A percentile compares a stretch with the other conserved stretches of the same genome.
These are phyloP conservation scores for Dione vanillae DNA, from an alignment of 2,888 invertebrate genomes.

Conservation along the genomic window DNA sequence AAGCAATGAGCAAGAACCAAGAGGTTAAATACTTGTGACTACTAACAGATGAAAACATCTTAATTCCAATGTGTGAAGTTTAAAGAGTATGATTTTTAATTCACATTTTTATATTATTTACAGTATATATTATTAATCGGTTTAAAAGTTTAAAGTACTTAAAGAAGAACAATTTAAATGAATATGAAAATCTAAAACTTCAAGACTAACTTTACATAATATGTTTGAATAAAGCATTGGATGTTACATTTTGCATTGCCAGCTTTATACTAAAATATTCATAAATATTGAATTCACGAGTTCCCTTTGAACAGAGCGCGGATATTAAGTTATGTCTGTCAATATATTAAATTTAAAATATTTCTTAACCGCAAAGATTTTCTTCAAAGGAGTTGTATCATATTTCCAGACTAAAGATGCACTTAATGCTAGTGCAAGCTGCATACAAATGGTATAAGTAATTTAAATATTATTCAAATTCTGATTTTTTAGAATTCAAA, in stretches of 20 bases:
- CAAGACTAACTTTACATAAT: too few relatives aligned
- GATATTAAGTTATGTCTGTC: slow-evolving; percentile 25
- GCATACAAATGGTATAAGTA: slow-evolving; percentile 5
- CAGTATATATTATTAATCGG: too few relatives aligned
- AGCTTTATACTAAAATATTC: slow-evolving; percentile 19
- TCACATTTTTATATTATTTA: too few relatives aligned
- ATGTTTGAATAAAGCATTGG: not conserved
- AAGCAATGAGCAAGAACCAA: too few relatives aligned
- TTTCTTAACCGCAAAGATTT: slow-evolving; percentile 35
- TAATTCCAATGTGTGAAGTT: too few relatives aligned
- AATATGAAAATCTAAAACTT: too few relatives aligned
- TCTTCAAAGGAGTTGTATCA: slow-evolving; percentile 37
- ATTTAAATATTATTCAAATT: not conserved
- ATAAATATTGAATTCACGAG: slow-evolving; percentile 25
- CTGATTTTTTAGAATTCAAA: not conserved
- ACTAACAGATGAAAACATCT: too few relatives aligned
- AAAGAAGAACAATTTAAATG: too few relatives aligned
- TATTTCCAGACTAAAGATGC: slow-evolving; percentile 37
- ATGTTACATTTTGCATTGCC: slow-evolving; percentile 5
- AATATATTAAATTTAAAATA: slow-evolving; percentile 40
- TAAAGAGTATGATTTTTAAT: too few relatives aligned
- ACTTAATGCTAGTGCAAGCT: slow-evolving; percentile 20
- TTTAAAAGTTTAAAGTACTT: too few relatives aligned
- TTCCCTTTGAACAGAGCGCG: slow-evolving; percentile 23
- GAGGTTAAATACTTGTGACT: too few relatives aligned